Evolutionary conservation across 2,797 vertebrate species (phyloP).

Genomic region (Crocodylus rhombifer): DNA sequence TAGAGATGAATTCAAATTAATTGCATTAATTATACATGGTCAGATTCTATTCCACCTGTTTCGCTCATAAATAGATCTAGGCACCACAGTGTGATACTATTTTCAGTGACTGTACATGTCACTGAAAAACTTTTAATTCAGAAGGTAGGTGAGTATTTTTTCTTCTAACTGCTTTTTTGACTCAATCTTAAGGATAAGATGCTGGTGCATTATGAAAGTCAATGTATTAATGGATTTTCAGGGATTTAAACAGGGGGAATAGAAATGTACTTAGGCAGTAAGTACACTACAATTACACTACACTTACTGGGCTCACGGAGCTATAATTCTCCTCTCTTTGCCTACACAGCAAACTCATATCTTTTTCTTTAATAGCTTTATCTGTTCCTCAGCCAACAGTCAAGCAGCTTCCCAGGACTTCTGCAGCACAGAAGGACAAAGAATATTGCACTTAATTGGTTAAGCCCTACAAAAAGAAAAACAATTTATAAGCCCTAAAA

Average conservation of each 20-base stretch:
- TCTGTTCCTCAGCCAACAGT: neutral
- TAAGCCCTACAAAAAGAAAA: neutral
- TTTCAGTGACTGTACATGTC: too few relatives aligned
- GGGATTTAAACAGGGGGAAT: too few relatives aligned
- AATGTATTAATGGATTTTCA: too few relatives aligned
- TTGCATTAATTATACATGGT: too few relatives aligned
- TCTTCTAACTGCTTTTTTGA: neutral
- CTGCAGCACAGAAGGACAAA: slow-evolving; percentile 4
- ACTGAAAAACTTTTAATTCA: too few relatives aligned
- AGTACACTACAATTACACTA: neutral
- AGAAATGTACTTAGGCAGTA: too few relatives aligned
- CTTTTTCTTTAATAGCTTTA: neutral
- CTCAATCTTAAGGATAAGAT: too few relatives aligned
- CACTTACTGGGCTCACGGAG: neutral
- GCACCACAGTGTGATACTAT: neutral
- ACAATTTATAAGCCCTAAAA: neutral
- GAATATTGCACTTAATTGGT: slow-evolving; percentile 28
- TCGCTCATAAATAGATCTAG: neutral
- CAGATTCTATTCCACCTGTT: too few relatives aligned
- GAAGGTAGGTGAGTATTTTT: neutral
- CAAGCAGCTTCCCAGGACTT: slow-evolving; percentile 9
- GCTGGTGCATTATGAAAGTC: too few relatives aligned
- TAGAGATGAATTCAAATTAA: too few relatives aligned
- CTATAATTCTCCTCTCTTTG: neutral
- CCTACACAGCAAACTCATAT: neutral